Conservation (phyloP, 2,113 vertebrate species). For the Brevimyrus niger region DNA sequence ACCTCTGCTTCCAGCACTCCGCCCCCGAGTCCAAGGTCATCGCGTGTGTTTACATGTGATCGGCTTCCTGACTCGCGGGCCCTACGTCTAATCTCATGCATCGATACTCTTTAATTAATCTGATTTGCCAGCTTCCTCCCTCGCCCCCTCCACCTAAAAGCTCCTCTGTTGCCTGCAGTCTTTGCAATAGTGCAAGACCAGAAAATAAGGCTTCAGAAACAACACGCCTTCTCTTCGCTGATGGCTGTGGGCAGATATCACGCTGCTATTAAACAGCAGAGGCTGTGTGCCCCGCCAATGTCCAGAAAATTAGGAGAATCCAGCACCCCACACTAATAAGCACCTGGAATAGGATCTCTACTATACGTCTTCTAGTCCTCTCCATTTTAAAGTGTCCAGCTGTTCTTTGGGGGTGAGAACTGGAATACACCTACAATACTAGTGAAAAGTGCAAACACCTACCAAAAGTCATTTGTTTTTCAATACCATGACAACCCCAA, state of each 20-base stretch:
- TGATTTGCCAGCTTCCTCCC: slow-evolving; percentile 51
- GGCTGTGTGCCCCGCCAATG: background rate
- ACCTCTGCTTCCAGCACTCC: background rate
- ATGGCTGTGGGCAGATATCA: background rate
- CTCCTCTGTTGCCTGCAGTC: background rate
- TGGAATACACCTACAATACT: background rate
- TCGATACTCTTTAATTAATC: slow-evolving; percentile 67
- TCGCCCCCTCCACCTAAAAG: slow-evolving; percentile 24
- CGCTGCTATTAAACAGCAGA: background rate
- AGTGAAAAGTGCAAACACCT: background rate
- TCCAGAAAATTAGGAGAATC: background rate
- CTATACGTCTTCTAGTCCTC: background rate
- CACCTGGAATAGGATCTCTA: background rate
- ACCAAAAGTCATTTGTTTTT: background rate
- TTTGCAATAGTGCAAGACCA: background rate
- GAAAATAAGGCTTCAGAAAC: background rate
- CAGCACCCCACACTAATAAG: background rate
- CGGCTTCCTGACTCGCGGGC: slow-evolving; percentile 50
- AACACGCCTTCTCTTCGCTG: background rate
- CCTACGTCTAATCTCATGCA: slow-evolving; percentile 64
- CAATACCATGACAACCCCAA: background rate
- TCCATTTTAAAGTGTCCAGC: background rate
- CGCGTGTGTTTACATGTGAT: slow-evolving; percentile 35
- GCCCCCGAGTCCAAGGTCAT: background rate
- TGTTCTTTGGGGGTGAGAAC: background rate